Evolutionary conservation across 2,888 invertebrate species (phyloP).

Genomic region (Synergus umbraculus): DNA sequence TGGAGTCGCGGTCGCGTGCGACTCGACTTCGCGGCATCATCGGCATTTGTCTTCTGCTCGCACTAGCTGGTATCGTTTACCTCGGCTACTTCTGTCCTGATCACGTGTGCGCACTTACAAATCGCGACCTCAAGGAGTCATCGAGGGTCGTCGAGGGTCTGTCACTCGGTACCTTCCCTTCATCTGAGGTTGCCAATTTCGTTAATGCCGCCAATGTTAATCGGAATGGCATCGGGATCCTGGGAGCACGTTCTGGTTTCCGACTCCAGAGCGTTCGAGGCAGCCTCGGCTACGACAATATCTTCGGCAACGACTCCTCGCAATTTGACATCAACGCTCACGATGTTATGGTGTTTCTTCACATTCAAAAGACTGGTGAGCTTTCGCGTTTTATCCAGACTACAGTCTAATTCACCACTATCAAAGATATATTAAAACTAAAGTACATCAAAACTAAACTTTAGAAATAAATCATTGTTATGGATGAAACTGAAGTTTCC

Average conservation of each 20-base stretch:
- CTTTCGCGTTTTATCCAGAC: conserved; percentile 10
- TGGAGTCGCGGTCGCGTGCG: conserved; percentile 89
- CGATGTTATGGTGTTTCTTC: conserved; percentile 98
- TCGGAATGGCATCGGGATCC: conserved; percentile 55
- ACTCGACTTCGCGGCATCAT: conserved; percentile 85
- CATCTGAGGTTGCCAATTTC: background rate
- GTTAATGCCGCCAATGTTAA: too few species aligned
- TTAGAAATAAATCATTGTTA: too few species aligned
- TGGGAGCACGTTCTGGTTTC: conserved; percentile 67
- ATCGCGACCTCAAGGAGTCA: conserved; percentile 79
- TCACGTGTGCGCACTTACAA: conserved; percentile 88
- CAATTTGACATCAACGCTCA: conserved; percentile 94
- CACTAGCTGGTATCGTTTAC: conserved; percentile 91
- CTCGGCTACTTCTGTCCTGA: conserved; percentile 95
- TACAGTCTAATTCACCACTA: background rate
- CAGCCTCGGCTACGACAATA: conserved; percentile 90
- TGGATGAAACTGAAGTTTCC: too few species aligned
- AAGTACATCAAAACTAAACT: too few species aligned
- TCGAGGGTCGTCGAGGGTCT: conserved; percentile 67
- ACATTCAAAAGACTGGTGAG: conserved; percentile 97
- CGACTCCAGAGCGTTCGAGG: conserved; percentile 73
- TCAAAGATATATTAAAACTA: too few species aligned
- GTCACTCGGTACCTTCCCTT: conserved; percentile 53
- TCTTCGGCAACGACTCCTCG: conserved; percentile 89
- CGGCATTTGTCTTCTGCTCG: conserved; percentile 88